phyloP scores from a whole-genome alignment of 2,113 vertebrate genomes.

The Pangasianodon gigas region DNA sequence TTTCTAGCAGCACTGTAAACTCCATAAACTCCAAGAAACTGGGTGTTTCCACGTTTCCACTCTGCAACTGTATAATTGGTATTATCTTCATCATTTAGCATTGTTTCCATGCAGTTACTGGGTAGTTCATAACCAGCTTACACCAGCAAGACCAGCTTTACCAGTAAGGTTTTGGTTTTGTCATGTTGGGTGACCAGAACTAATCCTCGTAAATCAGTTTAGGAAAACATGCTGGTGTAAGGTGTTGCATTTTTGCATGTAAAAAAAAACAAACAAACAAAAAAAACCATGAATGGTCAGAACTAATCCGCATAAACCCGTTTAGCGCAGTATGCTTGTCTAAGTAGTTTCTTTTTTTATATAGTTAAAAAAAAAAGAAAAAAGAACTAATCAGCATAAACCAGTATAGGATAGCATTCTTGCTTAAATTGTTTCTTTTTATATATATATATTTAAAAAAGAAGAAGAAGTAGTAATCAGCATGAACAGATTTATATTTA shows the following conservation, averaged over 20 bases:
- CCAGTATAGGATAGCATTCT: neutral
- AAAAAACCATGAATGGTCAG: neutral
- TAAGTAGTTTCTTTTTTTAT: no score
- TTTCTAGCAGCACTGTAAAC: neutral
- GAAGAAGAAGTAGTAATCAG: no score
- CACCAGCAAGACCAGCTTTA: slow-evolving; percentile 1
- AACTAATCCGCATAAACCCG: neutral
- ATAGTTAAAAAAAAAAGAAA: no score
- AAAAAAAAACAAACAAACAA: neutral
- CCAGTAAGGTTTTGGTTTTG: neutral
- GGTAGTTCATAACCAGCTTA: neutral
- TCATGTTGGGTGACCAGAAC: neutral
- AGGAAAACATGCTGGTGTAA: neutral
- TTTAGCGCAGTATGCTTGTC: no score
- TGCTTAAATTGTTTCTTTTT: no score
- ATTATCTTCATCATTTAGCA: no score
- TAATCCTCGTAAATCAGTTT: no score
- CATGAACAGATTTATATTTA: no score
- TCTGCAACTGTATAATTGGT: neutral
- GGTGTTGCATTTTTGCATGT: neutral
- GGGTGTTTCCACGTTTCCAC: neutral
- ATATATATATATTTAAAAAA: neutral
- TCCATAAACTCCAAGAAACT: neutral
- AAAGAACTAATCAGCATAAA: neutral
- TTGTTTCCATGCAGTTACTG: neutral